phyloP scores from a whole-genome alignment of 2,113 vertebrate genomes.

The Caretta caretta region DNA sequence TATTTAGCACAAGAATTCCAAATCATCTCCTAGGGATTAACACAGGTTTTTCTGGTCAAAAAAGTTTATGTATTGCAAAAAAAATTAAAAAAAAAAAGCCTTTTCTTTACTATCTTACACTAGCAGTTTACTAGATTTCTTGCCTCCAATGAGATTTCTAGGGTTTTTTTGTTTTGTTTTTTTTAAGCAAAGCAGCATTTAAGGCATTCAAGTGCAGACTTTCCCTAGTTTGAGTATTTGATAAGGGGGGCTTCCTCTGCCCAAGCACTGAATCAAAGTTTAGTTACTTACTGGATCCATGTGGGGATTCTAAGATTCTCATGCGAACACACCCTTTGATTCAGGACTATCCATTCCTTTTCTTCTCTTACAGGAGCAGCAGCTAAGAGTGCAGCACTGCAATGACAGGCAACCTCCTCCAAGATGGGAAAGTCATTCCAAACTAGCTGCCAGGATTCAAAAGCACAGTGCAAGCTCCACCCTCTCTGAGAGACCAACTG shows the following conservation, averaged over 20 bases:
- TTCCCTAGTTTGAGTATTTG: not conserved
- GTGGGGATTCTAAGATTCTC: not conserved
- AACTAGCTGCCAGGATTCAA: not conserved
- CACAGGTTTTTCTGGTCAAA: not conserved
- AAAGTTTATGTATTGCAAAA: not conserved
- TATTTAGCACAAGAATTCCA: not conserved
- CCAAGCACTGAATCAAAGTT: not conserved
- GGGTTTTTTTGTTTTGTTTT: too few species aligned
- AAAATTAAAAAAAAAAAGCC: not conserved
- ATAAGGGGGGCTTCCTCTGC: not conserved
- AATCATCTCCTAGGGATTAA: not conserved
- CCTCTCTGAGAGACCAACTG: not conserved
- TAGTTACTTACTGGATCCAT: slow-evolving; percentile 20
- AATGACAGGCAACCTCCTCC: not conserved
- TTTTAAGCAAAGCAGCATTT: not conserved
- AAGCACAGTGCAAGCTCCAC: not conserved
- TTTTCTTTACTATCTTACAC: not conserved
- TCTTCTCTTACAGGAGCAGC: not conserved
- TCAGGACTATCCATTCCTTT: not conserved
- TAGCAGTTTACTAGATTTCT: not conserved
- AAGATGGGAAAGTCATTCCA: not conserved
- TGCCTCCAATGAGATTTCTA: not conserved
- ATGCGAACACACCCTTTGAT: not conserved
- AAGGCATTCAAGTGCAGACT: not conserved
- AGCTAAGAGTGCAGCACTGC: not conserved